Base-by-base conservation (phyloP, 2,113 vertebrate species). In the Poecilia latipinna region DNA sequence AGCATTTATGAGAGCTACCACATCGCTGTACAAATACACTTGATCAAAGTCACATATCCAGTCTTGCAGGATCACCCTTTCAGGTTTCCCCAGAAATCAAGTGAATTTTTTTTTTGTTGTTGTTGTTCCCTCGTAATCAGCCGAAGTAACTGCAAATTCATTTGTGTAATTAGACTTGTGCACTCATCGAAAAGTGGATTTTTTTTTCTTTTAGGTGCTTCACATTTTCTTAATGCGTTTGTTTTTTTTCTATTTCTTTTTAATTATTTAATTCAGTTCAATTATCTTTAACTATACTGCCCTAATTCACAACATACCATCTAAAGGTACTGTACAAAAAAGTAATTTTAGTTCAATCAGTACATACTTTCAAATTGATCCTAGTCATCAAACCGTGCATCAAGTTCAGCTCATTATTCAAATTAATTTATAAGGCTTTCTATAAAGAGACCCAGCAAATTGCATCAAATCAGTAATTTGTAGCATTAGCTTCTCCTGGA, bases 31-130 rank as follows among this genome's bases (percentile, higher is more conserved):
- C 48, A 79, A 73, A 65, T 64, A 77, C 68, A 57, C 65, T 61
- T 63, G 13, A 22, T 67, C 74, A 61, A 44, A n/a, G 26, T 70
- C 42, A 11, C 54, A 42, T 70, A 78, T 70, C 33, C 12, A 66
- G 65, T 70, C 6, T 15, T 28, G 1, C 3, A 57, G 7, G 0
- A 75, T 5, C 62, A 61, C 60, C 82, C 35, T 32, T 37, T 51
- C 29, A 31, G 48, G 73, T 75, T 78, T 77, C 65, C 70, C 29
- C 64, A 17, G 68, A 73, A 83, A 70, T 31, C 44, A 42, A 72
- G 28, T 60, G 31, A 67, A 69, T 80, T 78, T 33, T 83, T 73
- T 71, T 39, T 1, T 26, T 26, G 26, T 39, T 39, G 29, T 29
- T 29, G 29, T 39, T 39, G 65, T 77, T 89, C 67, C 75, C 24